Percentiles rank a stretch among this genome's conserved stretches.
Evolutionary conservation across 2,888 invertebrate genomes (phyloP).

Genomic region (Cheiracanthium punctorium): DNA sequence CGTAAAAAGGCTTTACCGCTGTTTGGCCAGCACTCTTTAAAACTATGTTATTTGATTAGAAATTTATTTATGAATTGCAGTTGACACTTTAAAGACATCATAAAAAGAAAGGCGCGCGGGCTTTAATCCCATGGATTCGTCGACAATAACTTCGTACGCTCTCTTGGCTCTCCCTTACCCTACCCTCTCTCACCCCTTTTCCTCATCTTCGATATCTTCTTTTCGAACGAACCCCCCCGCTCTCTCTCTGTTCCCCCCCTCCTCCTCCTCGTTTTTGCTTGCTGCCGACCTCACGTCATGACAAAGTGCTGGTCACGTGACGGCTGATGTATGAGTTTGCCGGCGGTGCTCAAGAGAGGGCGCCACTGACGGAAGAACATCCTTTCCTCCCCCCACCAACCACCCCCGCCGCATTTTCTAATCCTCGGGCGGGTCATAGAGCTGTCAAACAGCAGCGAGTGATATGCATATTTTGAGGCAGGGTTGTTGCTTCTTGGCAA

Average conservation of each 20-base stretch:
- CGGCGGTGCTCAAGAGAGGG: slow-evolving; percentile 57
- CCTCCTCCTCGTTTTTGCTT: background rate
- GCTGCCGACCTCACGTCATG: slow-evolving; percentile 36
- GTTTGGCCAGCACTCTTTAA: slow-evolving; percentile 70
- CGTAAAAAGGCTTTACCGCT: slow-evolving; percentile 70
- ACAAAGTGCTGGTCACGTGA: slow-evolving; percentile 68
- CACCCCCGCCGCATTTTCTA: slow-evolving; percentile 1
- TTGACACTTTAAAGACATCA: slow-evolving; percentile 71
- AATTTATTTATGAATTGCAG: slow-evolving; percentile 71
- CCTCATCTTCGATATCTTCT: slow-evolving; percentile 61
- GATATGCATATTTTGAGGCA: slow-evolving; percentile 63
- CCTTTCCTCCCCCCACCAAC: background rate
- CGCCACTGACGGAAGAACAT: slow-evolving; percentile 45
- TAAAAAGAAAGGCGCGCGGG: slow-evolving; percentile 66
- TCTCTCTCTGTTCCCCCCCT: background rate
- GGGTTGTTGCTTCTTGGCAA: slow-evolving; percentile 45
- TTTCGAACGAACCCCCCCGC: slow-evolving; percentile 11
- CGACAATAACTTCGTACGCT: slow-evolving; percentile 63
- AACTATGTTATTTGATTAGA: slow-evolving; percentile 71
- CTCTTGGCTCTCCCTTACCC: too few species aligned
- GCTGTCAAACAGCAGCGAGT: slow-evolving; percentile 58
- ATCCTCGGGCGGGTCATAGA: slow-evolving; percentile 59
- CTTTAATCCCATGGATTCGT: slow-evolving; percentile 61
- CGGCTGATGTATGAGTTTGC: slow-evolving; percentile 65
- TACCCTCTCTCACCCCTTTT: background rate